Conservation (phyloP, 2,797 vertebrate genomes). For the Smutsia temminckii region DNA sequence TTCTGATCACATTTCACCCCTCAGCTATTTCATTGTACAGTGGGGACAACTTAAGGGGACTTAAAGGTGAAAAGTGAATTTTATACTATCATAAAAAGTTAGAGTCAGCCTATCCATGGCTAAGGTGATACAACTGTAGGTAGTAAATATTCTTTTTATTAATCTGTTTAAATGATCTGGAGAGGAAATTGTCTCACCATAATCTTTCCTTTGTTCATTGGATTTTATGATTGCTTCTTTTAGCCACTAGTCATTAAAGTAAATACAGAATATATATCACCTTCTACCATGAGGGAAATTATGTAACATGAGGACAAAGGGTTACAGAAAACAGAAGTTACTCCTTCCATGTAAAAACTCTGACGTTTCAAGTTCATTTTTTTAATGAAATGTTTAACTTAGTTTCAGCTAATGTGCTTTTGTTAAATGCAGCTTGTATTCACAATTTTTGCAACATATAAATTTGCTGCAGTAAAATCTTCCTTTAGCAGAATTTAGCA, state of each 20-base stretch:
- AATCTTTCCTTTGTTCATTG: slow-evolving; percentile 67
- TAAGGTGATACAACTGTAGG: slow-evolving; percentile 51
- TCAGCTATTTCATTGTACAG: slow-evolving; percentile 61
- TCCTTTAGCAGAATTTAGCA: neutral
- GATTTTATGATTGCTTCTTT: slow-evolving; percentile 67
- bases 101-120: slow-evolving; percentile 47
- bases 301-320: neutral
- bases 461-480: neutral
- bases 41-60: slow-evolving; percentile 66
- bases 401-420: neutral
- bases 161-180: slow-evolving; percentile 66
- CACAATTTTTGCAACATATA: neutral
- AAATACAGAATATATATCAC: slow-evolving; percentile 51
- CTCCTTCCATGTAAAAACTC: slow-evolving; percentile 3
- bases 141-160: slow-evolving; percentile 75
- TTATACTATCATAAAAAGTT: slow-evolving; percentile 69
- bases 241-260: slow-evolving; percentile 64
- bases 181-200: slow-evolving; percentile 62
- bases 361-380: slow-evolving; percentile 14
- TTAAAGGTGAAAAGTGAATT: slow-evolving; percentile 73
- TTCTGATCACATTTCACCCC: slow-evolving; percentile 62
- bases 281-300: neutral
- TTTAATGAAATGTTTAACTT: slow-evolving; percentile 16
- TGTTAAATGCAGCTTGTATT: neutral
- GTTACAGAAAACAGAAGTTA: slow-evolving; percentile 36